A percentile compares a stretch with the other conserved stretches of the same genome.
Evolutionary conservation across 2,113 vertebrate genomes (phyloP).

Genomic region (Oreocharis arfaki): DNA sequence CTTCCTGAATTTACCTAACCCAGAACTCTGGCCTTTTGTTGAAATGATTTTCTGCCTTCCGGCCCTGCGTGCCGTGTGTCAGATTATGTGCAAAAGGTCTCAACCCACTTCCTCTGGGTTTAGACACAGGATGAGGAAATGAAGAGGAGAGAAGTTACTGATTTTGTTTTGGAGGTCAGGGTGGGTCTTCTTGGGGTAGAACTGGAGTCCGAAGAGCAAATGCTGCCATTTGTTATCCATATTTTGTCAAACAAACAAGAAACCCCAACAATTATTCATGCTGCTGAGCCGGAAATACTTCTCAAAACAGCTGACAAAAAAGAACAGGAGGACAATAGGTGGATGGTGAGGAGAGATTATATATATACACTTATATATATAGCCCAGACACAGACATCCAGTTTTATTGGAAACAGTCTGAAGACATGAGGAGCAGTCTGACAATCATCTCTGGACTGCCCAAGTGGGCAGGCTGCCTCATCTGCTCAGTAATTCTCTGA

Average conservation of each 20-base stretch:
- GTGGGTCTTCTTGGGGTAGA: constrained; percentile 50
- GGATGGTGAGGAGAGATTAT: constrained; percentile 12
- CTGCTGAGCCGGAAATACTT: constrained; percentile 64
- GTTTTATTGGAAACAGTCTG: constrained; percentile 19
- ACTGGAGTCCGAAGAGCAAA: constrained; percentile 40
- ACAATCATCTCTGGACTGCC: constrained; percentile 26
- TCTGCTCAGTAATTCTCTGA: constrained; percentile 34
- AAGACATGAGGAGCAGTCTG: constrained; percentile 5
- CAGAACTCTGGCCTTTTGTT: constrained; percentile 73
- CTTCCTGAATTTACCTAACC: constrained; percentile 79
- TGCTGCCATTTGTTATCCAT: constrained; percentile 19
- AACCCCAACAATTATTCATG: constrained; percentile 36
- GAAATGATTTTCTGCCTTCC: constrained; percentile 75
- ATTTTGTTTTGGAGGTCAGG: constrained; percentile 74
- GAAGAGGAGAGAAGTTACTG: constrained; percentile 72
- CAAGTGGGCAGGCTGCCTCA: constrained; percentile 18
- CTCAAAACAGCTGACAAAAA: constrained; percentile 73
- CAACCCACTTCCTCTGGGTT: constrained; percentile 68
- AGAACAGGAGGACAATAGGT: constrained; percentile 53
- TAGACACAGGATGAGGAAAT: constrained; percentile 82
- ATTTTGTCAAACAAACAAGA: constrained; percentile 62
- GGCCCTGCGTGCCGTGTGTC: constrained; percentile 68
- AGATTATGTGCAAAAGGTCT: constrained; percentile 79
- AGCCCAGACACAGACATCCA: neutral
- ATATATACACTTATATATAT: constrained; percentile 16